A percentile compares a stretch with the other conserved stretches of the same genome.
Evolutionary conservation across 1,140 invertebrate genomes (phyloP).

Genomic region (Physella acuta): DNA sequence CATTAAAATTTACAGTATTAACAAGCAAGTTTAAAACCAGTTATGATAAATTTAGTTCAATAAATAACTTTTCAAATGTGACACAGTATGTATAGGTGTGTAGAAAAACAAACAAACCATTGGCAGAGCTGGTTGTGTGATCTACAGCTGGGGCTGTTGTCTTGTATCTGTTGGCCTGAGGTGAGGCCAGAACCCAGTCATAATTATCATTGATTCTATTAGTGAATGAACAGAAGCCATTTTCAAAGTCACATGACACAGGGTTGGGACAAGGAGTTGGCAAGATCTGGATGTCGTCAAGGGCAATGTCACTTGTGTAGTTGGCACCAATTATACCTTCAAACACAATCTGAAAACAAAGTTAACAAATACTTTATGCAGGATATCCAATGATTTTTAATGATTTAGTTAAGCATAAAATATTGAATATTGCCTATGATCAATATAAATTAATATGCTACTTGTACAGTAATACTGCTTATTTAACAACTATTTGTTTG

Average conservation of each 20-base stretch:
- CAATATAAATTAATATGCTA: too few relatives aligned
- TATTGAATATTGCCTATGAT: too few relatives aligned
- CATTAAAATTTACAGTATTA: too few relatives aligned
- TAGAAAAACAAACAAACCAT: slow-evolving; percentile 1
- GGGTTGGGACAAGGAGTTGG: slow-evolving; percentile 33
- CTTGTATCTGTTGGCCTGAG: neutral
- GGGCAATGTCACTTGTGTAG: slow-evolving; percentile 31
- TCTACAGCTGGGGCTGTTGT: neutral
- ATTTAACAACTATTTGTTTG: too few relatives aligned
- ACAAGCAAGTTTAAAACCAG: too few relatives aligned
- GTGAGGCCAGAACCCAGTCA: slow-evolving; percentile 14
- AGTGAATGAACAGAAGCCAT: slow-evolving; percentile 24
- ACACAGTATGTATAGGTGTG: too few relatives aligned
- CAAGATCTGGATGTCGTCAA: slow-evolving; percentile 37
- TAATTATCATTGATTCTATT: slow-evolving; percentile 15
- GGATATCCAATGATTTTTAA: too few relatives aligned
- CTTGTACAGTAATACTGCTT: too few relatives aligned
- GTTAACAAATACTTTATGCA: too few relatives aligned
- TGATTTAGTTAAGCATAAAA: too few relatives aligned
- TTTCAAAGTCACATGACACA: slow-evolving; percentile 52
- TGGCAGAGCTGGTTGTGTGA: slow-evolving; percentile 18
- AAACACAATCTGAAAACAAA: slow-evolving; percentile 42
- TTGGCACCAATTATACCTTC: slow-evolving; percentile 30
- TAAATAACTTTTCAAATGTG: too few relatives aligned
- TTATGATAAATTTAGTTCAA: too few relatives aligned